phyloP scores from a whole-genome alignment of 1,140 invertebrate species.

The Hesperophylax magnus region DNA sequence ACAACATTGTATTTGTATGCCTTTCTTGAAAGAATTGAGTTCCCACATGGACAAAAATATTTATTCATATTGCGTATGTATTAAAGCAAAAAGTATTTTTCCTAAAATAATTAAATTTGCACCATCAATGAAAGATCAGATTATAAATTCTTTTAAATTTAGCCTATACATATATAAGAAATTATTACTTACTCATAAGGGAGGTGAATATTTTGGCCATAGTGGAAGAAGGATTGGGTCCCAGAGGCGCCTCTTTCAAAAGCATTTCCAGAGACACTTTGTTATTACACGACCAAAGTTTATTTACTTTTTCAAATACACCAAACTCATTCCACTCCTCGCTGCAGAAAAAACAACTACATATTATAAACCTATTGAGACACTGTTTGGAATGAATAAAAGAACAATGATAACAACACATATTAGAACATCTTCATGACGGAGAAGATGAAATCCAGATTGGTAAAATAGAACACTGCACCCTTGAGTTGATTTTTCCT shows the following conservation, averaged over 20 bases:
- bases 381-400: too few species aligned
- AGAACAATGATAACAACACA: too few species aligned
- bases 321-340: slow-evolving; percentile 38
- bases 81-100: too few species aligned
- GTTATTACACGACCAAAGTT: slow-evolving; percentile 14
- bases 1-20: too few species aligned
- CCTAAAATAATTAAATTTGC: too few species aligned
- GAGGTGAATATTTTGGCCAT: slow-evolving; percentile 36
- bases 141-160: too few species aligned
- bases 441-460: neutral
- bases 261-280: slow-evolving; percentile 7
- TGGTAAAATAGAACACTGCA: neutral
- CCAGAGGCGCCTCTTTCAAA: neutral
- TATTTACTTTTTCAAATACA: slow-evolving; percentile 27
- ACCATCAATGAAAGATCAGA: too few species aligned
- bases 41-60: too few species aligned
- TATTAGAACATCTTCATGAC: neutral
- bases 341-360: slow-evolving; percentile 14
- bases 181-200: slow-evolving; percentile 40
- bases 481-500: neutral
- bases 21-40: too few species aligned
- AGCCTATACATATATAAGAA: neutral
- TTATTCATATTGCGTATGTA: too few species aligned
- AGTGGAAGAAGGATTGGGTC: neutral
- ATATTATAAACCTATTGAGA: too few species aligned